phyloP scores from a whole-genome alignment of 2,797 vertebrate genomes.

The Pangasius mekongensis region DNA sequence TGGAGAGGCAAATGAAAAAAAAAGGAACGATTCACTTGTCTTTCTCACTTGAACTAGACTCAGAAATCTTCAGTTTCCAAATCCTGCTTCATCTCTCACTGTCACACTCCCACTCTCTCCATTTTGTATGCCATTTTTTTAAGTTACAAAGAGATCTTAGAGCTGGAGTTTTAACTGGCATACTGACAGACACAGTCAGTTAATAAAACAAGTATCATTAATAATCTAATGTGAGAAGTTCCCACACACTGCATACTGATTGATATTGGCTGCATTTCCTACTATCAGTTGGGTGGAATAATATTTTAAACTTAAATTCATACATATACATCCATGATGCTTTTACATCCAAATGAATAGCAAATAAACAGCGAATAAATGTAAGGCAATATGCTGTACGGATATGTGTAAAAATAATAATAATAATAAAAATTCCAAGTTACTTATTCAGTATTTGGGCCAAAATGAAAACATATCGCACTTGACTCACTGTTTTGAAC shows the following conservation, averaged over 20 bases:
- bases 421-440: neutral
- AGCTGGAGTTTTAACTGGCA: conserved; percentile 22
- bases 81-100: conserved; percentile 16
- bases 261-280: neutral
- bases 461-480: conserved; percentile 6
- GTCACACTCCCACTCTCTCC: neutral
- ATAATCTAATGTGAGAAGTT: conserved; percentile 1
- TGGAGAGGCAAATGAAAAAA: conserved; percentile 26
- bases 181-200: conserved; percentile 33
- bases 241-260: neutral
- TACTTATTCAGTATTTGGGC: neutral
- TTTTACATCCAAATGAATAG: neutral
- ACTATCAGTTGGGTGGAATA: neutral
- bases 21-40: conserved; percentile 34
- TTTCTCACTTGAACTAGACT: conserved; percentile 52
- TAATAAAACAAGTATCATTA: conserved; percentile 13
- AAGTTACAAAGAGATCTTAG: conserved; percentile 25
- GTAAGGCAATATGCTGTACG: neutral
- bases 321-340: neutral
- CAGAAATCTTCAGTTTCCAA: conserved; percentile 34
- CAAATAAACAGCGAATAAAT: neutral
- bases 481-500: neutral
- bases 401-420: neutral
- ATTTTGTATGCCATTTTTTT: neutral
- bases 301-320: neutral